Conservation (phyloP, 1,140 invertebrate genomes). For the Elymnias hypermnestra region DNA sequence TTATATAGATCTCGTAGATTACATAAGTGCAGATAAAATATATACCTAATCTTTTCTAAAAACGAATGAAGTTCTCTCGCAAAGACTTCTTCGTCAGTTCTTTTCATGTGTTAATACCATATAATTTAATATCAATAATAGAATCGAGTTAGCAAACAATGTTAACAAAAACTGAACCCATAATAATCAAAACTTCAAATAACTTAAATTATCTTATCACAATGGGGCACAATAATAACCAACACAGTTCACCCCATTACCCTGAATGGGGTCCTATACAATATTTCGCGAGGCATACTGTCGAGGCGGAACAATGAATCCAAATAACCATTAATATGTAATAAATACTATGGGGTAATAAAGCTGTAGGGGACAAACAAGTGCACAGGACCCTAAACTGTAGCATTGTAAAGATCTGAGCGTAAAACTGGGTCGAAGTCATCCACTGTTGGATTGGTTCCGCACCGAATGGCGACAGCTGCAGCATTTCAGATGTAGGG, state of each 20-base stretch:
- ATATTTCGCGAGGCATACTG: conserved; percentile 66
- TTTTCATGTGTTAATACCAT: no score
- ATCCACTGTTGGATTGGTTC: conserved; percentile 50
- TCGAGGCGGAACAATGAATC: conserved; percentile 70
- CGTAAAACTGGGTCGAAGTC: conserved; percentile 32
- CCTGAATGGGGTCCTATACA: conserved; percentile 48
- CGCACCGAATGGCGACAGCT: conserved; percentile 67
- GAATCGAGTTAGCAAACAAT: background rate
- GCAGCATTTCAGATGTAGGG: conserved; percentile 65
- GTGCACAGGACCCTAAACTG: conserved; percentile 56
- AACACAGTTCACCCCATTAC: conserved; percentile 50
- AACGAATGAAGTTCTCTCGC: no score
- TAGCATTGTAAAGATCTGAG: conserved; percentile 39
- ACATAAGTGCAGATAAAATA: no score
- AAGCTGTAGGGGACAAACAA: conserved; percentile 67
- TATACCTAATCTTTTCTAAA: no score
- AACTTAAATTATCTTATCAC: conserved; percentile 43
- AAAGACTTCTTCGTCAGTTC: no score
- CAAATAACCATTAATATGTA: conserved; percentile 76
- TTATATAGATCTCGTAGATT: no score
- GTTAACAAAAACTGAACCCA: conserved; percentile 1
- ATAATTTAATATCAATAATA: background rate
- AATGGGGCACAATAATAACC: conserved; percentile 46
- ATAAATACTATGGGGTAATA: conserved; percentile 73
- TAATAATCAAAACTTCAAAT: conserved; percentile 32